Base-by-base conservation (phyloP, 2,797 vertebrate species). In the Parambassis ranga region DNA sequence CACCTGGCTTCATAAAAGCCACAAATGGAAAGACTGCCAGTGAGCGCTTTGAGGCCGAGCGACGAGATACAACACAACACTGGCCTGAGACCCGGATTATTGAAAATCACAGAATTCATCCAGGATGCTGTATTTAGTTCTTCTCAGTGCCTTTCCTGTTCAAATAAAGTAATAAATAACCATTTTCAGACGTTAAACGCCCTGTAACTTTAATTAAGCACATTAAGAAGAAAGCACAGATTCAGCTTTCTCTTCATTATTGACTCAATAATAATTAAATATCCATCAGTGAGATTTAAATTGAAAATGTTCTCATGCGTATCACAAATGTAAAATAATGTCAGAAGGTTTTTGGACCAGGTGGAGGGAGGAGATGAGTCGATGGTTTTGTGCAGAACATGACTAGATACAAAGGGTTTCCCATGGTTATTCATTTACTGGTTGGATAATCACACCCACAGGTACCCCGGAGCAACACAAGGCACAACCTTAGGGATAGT, bases 191-290 rank as follows among this genome's bases (percentile, higher is more conserved):
- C 55, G 76, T 79, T 63, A 50, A 70, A 62, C 26, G 57, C 73
- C 65, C 71, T 52, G 57, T 71, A 75, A 81, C 38, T 84, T 85
- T 76, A 84, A 86, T 87, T 82, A 87, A 84, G 65, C 48, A 53
- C 73, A 79, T 83, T 69, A 79, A 73, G 38, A 77, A 65, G 71
- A 83, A 75, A 19, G 52, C 37, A 41, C 49, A 56, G 57, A 86
- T 78, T 74, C 71, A 74, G 59, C 32, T 10, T 35, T 78, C 70
- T 87, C 83, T 85, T 89, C 83, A 87, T 72, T 69, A 68, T 71
- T 83, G 73, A 86, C 71, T 84, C 72, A 68, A 79, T 84, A 87
- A 87, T 90, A 86, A 91, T 91, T 91, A 89, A 91, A 90, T 81
- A 84, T 88, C 82, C 75, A 88, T 88, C 80, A 83, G 74, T 10